These are phyloP conservation scores for Geotrypetes seraphini DNA, from an alignment of 2,797 vertebrate genomes.

Conservation along the genomic window DNA sequence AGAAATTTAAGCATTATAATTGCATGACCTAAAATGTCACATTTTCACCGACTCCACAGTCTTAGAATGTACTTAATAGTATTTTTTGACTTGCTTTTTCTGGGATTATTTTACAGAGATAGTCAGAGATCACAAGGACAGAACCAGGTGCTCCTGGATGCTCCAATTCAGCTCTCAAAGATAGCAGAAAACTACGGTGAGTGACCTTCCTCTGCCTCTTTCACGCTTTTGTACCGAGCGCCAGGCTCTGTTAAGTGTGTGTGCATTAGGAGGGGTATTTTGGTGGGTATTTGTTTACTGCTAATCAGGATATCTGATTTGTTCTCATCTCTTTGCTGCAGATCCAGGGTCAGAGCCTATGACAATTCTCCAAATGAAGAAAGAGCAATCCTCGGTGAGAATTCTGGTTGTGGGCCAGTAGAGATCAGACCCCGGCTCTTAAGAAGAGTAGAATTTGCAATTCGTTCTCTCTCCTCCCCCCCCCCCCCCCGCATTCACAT, in stretches of 20 bases:
- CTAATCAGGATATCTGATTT: constrained; percentile 12
- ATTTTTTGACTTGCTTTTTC: too few species aligned
- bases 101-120: neutral
- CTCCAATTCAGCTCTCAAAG: constrained; percentile 83
- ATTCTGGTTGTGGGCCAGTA: neutral
- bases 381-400: constrained; percentile 75
- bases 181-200: constrained; percentile 67
- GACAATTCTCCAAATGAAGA: constrained; percentile 71
- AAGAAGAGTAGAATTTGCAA: too few species aligned
- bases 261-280: fast-evolving
- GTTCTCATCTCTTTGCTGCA: constrained; percentile 7
- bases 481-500: too few species aligned
- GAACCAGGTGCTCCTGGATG: constrained; percentile 69
- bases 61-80: constrained; percentile 4
- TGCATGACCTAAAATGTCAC: too few species aligned
- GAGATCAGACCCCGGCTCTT: too few species aligned
- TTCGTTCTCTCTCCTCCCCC: too few species aligned
- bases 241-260: too few species aligned
- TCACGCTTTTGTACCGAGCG: too few species aligned
- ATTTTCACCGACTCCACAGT: too few species aligned
- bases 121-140: constrained; percentile 2
- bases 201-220: neutral
- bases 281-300: neutral
- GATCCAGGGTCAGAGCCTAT: constrained; percentile 36
- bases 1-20: too few species aligned